phyloP scores from a whole-genome alignment of 1,140 invertebrate species.

The Phenacoccus solenopsis region DNA sequence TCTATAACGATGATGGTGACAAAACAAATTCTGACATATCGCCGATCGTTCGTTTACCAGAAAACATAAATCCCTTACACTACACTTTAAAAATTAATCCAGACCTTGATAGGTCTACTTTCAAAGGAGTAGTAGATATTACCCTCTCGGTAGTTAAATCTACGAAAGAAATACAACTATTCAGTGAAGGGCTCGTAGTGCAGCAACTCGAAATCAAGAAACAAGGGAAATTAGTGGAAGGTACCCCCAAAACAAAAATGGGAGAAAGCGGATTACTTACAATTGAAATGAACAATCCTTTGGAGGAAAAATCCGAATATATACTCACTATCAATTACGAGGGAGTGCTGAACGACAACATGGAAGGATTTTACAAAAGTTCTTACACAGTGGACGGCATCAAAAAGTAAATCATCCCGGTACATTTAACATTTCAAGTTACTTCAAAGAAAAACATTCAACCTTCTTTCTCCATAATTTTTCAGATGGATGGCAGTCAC shows the following conservation, averaged over 20 bases:
- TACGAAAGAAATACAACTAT: not conserved
- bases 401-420: too few relatives aligned
- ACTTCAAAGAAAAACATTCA: too few relatives aligned
- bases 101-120: conserved; percentile 42
- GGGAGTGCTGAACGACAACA: conserved; percentile 21
- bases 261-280: too few relatives aligned
- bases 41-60: conserved; percentile 51
- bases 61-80: conserved; percentile 46
- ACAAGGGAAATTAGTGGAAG: not conserved
- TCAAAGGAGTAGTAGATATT: conserved; percentile 35
- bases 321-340: conserved; percentile 20
- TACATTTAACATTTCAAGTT: too few relatives aligned
- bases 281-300: too few relatives aligned
- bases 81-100: conserved; percentile 50
- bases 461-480: conserved; percentile 15
- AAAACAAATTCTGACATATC: too few relatives aligned
- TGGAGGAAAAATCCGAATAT: too few relatives aligned
- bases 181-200: conserved; percentile 4
- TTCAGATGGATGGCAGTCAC: conserved; percentile 40
- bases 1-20: too few relatives aligned
- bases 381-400: too few relatives aligned
- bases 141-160: not conserved
- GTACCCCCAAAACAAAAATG: not conserved
- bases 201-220: not conserved
- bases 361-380: conserved; percentile 23